Conservation (phyloP, 37 sponge, comb jelly and placozoan genomes). For the Crambe crambe region DNA sequence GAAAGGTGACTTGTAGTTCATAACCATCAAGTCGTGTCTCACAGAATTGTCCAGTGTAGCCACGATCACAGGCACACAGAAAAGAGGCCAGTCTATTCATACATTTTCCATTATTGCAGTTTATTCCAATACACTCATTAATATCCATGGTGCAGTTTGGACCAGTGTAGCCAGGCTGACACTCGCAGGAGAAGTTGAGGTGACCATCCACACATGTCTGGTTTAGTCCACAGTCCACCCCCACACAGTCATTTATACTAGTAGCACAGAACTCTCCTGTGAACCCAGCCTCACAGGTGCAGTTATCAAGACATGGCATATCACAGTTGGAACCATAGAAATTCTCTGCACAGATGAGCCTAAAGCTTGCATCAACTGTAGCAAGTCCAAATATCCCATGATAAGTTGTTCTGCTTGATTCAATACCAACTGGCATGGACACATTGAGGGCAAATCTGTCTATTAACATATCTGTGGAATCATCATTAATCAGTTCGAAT, state of each 20-base stretch:
- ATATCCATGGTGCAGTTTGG: conserved; percentile 30
- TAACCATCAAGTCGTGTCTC: conserved; percentile 40
- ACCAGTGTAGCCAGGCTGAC: conserved; percentile 15
- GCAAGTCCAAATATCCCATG: conserved; percentile 12
- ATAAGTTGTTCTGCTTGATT: neutral
- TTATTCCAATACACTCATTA: conserved; percentile 56
- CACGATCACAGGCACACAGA: conserved; percentile 43
- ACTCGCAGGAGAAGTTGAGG: conserved; percentile 5
- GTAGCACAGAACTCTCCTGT: conserved; percentile 43
- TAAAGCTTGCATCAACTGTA: neutral
- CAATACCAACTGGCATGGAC: neutral
- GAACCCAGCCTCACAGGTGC: conserved; percentile 41
- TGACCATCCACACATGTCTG: conserved; percentile 31
- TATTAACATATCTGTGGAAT: neutral
- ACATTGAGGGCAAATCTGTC: conserved; percentile 20
- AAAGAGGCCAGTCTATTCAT: conserved; percentile 25
- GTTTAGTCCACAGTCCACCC: conserved; percentile 27
- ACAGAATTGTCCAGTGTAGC: conserved; percentile 64
- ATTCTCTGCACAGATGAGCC: neutral
- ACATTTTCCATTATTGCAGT: conserved; percentile 61
- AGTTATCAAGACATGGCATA: neutral
- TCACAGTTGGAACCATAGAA: neutral
- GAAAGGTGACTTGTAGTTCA: neutral
- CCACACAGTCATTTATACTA: conserved; percentile 36
- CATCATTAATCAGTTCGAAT: neutral